These are phyloP conservation scores for Gobio gobio DNA, from an alignment of 2,113 vertebrate species.

Conservation along the genomic window DNA sequence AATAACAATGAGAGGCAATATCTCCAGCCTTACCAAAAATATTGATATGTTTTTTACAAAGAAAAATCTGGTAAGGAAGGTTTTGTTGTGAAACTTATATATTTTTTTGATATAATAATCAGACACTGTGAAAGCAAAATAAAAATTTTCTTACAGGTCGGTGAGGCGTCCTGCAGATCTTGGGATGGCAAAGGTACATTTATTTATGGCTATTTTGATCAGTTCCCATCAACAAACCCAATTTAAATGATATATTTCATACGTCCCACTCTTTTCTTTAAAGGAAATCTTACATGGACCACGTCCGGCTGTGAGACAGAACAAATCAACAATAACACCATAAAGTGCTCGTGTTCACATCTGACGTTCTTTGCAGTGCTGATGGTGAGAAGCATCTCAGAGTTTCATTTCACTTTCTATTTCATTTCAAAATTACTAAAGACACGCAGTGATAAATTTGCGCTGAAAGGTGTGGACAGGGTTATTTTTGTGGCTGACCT, in stretches of 20 bases:
- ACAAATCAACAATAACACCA: not conserved
- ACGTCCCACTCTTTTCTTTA: not conserved
- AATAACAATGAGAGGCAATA: not conserved
- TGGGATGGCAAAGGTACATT: not conserved
- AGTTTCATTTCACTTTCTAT: not conserved
- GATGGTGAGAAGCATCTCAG: slow-evolving; percentile 56
- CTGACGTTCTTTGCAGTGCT: slow-evolving; percentile 69
- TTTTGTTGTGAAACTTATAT: not conserved
- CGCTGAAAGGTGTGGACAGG: too few relatives aligned
- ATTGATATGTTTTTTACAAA: not conserved
- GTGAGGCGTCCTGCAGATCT: not conserved
- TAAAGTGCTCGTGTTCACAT: slow-evolving; percentile 63
- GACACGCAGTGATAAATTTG: too few relatives aligned
- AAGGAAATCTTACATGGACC: not conserved
- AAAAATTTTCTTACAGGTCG: not conserved
- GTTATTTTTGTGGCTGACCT: too few relatives aligned
- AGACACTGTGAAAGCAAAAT: not conserved
- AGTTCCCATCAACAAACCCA: not conserved
- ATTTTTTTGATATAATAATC: not conserved
- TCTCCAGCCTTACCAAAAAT: not conserved
- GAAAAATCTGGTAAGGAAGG: not conserved
- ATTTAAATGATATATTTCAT: not conserved
- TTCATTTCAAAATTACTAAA: too few relatives aligned
- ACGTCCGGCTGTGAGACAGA: not conserved
- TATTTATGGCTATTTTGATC: not conserved